Percentiles rank a stretch among this genome's conserved stretches.
These are phyloP conservation scores for Drosophila monieri DNA, from an alignment of 2,888 invertebrate genomes.

Conservation along the genomic window DNA sequence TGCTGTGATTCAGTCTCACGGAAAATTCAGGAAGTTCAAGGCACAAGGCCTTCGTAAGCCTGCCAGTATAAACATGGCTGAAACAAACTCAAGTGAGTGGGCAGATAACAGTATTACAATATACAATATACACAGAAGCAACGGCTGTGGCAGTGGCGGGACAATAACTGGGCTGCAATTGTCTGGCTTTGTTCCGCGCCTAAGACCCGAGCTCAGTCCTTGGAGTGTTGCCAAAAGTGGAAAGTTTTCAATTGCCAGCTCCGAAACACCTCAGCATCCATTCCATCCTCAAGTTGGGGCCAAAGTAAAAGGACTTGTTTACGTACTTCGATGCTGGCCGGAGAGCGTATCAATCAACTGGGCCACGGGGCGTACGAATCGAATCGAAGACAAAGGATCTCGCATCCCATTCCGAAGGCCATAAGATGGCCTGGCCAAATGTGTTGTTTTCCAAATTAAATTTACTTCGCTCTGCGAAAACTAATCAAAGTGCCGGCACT, in stretches of 20 bases:
- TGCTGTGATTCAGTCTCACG: not conserved
- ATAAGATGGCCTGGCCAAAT: conserved; percentile 22
- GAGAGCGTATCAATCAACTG: conserved; percentile 54
- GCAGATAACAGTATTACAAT: conserved; percentile 20
- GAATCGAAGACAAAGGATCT: conserved; percentile 12
- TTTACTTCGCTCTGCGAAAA: conserved; percentile 18
- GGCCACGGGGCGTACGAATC: conserved; percentile 44
- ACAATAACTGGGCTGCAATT: conserved; percentile 52
- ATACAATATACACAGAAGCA: conserved; percentile 12
- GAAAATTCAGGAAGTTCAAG: conserved; percentile 4
- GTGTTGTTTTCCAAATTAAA: conserved; percentile 40
- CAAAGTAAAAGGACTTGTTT: conserved; percentile 22
- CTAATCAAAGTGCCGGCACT: conserved; percentile 36
- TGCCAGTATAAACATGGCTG: conserved; percentile 42
- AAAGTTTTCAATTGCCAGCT: conserved; percentile 56
- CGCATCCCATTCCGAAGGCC: conserved; percentile 12
- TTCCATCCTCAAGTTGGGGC: not conserved
- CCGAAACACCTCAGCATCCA: not conserved
- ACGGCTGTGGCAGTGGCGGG: conserved; percentile 11
- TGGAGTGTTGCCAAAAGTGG: conserved; percentile 43
- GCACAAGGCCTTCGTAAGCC: conserved; percentile 23
- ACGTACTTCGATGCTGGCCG: conserved; percentile 26
- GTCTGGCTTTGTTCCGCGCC: conserved; percentile 40
- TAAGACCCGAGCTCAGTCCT: conserved; percentile 14
- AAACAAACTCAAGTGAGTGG: conserved; percentile 19